These are phyloP conservation scores for Bellardia bayeri DNA, from an alignment of 2,888 invertebrate genomes.

Conservation along the genomic window DNA sequence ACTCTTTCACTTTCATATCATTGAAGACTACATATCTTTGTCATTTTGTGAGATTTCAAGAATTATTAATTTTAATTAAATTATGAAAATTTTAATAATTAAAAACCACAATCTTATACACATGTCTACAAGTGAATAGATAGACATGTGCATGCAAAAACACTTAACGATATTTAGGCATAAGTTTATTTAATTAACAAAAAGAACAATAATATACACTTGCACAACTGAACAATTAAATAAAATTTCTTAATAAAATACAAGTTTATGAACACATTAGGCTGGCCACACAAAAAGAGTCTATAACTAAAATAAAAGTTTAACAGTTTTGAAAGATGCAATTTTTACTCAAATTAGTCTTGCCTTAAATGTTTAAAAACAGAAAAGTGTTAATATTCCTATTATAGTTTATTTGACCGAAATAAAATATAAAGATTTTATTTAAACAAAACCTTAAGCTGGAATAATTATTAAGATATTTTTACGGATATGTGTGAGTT, in stretches of 20 bases:
- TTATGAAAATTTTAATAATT: slow-evolving; percentile 35
- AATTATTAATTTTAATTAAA: slow-evolving; percentile 29
- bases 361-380: no score
- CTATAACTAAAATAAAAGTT: no score
- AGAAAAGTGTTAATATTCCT: no score
- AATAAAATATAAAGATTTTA: no score
- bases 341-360: no score
- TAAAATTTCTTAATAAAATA: slow-evolving; percentile 63
- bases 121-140: not conserved
- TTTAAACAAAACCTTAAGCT: no score
- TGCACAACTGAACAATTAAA: slow-evolving; percentile 58
- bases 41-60: slow-evolving; percentile 17
- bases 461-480: no score
- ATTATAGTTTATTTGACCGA: no score
- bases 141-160: slow-evolving; percentile 9
- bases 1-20: not conserved
- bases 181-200: slow-evolving; percentile 68
- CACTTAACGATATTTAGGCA: slow-evolving; percentile 51
- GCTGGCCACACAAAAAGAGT: no score
- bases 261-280: slow-evolving; percentile 39
- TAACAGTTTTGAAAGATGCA: no score
- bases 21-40: slow-evolving; percentile 22
- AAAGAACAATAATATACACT: slow-evolving; percentile 32
- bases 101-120: slow-evolving; percentile 51
- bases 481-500: no score